Percentiles rank a stretch among this genome's conserved stretches.
phyloP scores from a whole-genome alignment of 2,888 invertebrate species.

The Lydus trimaculatus region DNA sequence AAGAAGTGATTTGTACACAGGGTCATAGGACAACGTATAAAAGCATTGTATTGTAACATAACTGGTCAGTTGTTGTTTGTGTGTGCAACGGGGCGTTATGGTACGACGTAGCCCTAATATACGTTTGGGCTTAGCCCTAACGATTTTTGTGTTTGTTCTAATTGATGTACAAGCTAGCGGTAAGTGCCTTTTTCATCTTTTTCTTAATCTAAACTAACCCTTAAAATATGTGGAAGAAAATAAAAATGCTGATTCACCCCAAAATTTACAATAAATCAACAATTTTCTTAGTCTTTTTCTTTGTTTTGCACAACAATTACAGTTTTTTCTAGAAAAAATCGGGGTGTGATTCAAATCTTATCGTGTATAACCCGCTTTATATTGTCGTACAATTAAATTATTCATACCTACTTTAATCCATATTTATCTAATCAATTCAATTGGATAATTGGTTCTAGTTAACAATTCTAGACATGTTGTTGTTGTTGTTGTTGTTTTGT shows the following conservation, averaged over 20 bases:
- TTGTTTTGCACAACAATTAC: too few species aligned
- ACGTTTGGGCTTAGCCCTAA: conserved; percentile 50
- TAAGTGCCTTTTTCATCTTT: conserved; percentile 39
- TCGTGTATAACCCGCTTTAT: neutral
- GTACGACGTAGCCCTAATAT: conserved; percentile 48
- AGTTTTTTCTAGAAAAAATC: too few species aligned
- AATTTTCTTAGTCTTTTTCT: too few species aligned
- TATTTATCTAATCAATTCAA: conserved; percentile 9
- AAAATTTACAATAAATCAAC: too few species aligned
- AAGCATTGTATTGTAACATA: conserved; percentile 41
- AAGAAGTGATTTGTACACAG: neutral
- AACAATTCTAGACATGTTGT: neutral
- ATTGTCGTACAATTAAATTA: conserved; percentile 15
- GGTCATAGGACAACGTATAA: conserved; percentile 45
- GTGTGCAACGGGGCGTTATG: conserved; percentile 43
- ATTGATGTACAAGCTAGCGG: conserved; percentile 46
- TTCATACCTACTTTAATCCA: neutral
- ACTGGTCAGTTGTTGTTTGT: conserved; percentile 40
- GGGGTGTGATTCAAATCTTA: too few species aligned
- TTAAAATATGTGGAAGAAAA: too few species aligned
- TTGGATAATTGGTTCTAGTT: conserved; percentile 9
- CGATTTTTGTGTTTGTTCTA: conserved; percentile 46
- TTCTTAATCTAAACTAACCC: too few species aligned
- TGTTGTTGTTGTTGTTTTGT: neutral
- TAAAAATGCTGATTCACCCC: too few species aligned